Percentiles rank a stretch among this genome's conserved stretches.
These are phyloP conservation scores for Erebia aethiops DNA, from an alignment of 2,888 invertebrate species.

Conservation along the genomic window DNA sequence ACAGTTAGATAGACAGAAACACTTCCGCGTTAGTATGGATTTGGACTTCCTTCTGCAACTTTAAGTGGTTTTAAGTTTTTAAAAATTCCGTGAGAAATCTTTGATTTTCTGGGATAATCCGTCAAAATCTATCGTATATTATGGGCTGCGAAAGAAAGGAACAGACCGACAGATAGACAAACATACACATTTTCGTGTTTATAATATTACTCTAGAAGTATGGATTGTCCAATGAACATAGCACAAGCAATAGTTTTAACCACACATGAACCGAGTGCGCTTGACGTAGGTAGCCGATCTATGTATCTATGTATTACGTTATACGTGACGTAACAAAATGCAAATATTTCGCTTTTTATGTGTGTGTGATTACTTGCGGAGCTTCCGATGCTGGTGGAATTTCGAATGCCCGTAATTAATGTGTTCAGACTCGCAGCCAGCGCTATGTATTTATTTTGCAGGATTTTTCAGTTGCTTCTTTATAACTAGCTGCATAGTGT, in stretches of 20 bases:
- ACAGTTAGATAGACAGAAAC: too few relatives aligned
- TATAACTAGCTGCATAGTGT: background rate
- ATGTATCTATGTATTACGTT: too few relatives aligned
- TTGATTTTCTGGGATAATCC: too few relatives aligned
- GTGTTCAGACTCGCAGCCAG: slow-evolving; percentile 60
- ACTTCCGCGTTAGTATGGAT: too few relatives aligned
- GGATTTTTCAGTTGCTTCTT: slow-evolving; percentile 20
- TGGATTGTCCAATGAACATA: slow-evolving; percentile 10
- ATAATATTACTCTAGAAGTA: too few relatives aligned
- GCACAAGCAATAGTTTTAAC: slow-evolving; percentile 10
- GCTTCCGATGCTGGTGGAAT: slow-evolving; percentile 70
- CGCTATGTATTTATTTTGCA: slow-evolving; percentile 25
- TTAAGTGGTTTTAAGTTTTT: too few relatives aligned
- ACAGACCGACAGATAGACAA: too few relatives aligned
- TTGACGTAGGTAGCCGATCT: slow-evolving; percentile 13
- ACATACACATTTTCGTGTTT: too few relatives aligned
- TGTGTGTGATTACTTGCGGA: slow-evolving; percentile 65
- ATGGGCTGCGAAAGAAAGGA: too few relatives aligned
- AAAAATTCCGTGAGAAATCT: too few relatives aligned
- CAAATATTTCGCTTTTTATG: slow-evolving; percentile 50
- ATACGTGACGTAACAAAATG: slow-evolving; percentile 28
- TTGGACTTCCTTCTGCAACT: too few relatives aligned
- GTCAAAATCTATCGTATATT: too few relatives aligned
- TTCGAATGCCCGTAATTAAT: slow-evolving; percentile 76
- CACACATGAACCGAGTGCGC: background rate